These are phyloP conservation scores for Leucoma salicis DNA, from an alignment of 2,888 invertebrate genomes.

Conservation along the genomic window DNA sequence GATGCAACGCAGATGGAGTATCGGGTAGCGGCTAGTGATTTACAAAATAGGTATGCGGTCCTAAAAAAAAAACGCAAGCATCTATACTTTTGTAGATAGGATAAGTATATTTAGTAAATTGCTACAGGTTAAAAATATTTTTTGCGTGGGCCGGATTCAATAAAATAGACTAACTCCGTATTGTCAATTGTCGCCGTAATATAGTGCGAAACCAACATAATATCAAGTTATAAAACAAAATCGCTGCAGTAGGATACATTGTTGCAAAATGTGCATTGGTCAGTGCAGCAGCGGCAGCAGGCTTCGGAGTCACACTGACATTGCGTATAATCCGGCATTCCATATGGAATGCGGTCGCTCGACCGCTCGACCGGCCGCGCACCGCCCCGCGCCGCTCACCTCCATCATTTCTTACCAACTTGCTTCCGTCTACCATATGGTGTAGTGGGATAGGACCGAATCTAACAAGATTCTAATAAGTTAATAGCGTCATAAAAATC, in stretches of 20 bases:
- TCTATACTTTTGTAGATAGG: too few species aligned
- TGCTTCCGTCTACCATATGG: conserved; percentile 74
- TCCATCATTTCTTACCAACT: conserved; percentile 73
- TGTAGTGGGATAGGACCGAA: conserved; percentile 66
- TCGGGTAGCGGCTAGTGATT: too few species aligned
- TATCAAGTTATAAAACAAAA: conserved; percentile 10
- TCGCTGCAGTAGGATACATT: conserved; percentile 26
- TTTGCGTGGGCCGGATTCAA: conserved; percentile 28
- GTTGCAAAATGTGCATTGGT: conserved; percentile 52
- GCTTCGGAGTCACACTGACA: conserved; percentile 74
- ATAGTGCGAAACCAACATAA: conserved; percentile 11
- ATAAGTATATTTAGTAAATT: too few species aligned
- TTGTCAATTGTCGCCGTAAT: conserved; percentile 38
- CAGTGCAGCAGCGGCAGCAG: conserved; percentile 45
- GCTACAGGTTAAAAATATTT: conserved; percentile 26
- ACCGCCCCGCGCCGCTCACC: conserved; percentile 65
- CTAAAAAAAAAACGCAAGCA: too few species aligned
- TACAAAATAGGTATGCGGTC: too few species aligned
- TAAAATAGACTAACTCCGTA: conserved; percentile 52
- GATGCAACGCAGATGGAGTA: too few species aligned
- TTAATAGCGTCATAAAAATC: conserved; percentile 3
- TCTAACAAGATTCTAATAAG: conserved; percentile 62
- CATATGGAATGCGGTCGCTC: conserved; percentile 79
- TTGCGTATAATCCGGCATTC: conserved; percentile 79
- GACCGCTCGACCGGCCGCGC: conserved; percentile 63